Percentiles rank a stretch among this genome's conserved stretches.
phyloP scores from a whole-genome alignment of 2,888 invertebrate genomes.

The Bimastos eiseni region DNA sequence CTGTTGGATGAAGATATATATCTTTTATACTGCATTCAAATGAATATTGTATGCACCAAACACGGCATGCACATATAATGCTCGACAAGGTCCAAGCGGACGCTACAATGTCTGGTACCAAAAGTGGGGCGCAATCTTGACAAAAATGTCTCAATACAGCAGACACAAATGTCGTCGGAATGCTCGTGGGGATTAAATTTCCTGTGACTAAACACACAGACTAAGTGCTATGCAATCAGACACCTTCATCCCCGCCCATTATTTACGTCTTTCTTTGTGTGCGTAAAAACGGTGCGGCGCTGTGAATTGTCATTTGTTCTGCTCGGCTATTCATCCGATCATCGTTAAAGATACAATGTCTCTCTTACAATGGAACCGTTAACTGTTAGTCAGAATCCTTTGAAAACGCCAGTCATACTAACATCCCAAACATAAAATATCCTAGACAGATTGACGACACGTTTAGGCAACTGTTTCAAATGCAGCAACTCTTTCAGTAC shows the following conservation, averaged over 20 bases:
- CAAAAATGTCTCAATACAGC: neutral
- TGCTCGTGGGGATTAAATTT: neutral
- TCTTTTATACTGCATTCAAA: too few relatives aligned
- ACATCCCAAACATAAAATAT: neutral
- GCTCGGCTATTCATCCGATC: neutral
- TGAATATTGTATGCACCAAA: neutral
- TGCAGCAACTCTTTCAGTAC: neutral
- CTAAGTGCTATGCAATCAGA: neutral
- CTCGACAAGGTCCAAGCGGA: neutral
- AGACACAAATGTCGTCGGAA: neutral
- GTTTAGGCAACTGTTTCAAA: neutral
- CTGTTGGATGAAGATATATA: too few relatives aligned
- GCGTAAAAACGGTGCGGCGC: neutral
- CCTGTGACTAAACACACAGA: neutral
- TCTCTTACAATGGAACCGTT: neutral
- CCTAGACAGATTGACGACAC: neutral
- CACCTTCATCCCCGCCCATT: neutral
- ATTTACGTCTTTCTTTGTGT: neutral
- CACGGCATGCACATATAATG: neutral
- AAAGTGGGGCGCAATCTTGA: neutral
- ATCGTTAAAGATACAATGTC: neutral
- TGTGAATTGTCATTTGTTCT: neutral
- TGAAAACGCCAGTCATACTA: neutral
- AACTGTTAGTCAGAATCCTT: neutral
- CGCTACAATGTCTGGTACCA: neutral